These are phyloP conservation scores for Entomyzon cyanotis DNA, from an alignment of 2,113 vertebrate species.

Conservation along the genomic window DNA sequence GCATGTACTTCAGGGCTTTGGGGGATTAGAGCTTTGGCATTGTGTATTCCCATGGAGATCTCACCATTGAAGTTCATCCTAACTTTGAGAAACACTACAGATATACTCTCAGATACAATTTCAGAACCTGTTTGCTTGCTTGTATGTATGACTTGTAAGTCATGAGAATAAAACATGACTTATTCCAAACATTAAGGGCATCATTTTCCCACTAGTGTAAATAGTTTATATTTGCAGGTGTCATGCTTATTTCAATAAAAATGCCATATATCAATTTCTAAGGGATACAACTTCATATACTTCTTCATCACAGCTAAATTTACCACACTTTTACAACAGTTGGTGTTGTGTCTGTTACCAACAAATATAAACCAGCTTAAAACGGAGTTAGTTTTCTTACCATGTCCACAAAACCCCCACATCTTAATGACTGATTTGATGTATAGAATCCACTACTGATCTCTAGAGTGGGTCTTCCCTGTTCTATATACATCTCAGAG, in stretches of 20 bases:
- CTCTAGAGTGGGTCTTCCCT: neutral
- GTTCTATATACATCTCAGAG: neutral
- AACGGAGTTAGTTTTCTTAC: neutral
- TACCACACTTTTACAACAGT: neutral
- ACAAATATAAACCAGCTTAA: neutral
- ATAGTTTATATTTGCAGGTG: neutral
- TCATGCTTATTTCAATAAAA: neutral
- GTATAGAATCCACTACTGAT: neutral
- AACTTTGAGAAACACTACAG: neutral
- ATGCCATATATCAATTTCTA: neutral
- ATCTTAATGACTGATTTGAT: neutral
- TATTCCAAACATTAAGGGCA: neutral
- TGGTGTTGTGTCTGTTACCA: neutral
- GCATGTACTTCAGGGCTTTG: neutral
- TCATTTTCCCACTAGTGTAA: constrained; percentile 22
- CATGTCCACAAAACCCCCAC: accelerated
- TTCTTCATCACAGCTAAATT: neutral
- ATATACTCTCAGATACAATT: neutral
- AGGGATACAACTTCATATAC: neutral
- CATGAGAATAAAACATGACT: neutral
- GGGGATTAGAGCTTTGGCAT: neutral
- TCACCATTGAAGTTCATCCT: neutral
- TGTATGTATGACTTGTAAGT: neutral
- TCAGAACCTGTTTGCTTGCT: neutral
- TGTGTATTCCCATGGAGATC: neutral